Percentiles rank a stretch among this genome's conserved stretches.
Conservation (phyloP, 2,888 invertebrate genomes). For the Polydrusus cervinus region DNA sequence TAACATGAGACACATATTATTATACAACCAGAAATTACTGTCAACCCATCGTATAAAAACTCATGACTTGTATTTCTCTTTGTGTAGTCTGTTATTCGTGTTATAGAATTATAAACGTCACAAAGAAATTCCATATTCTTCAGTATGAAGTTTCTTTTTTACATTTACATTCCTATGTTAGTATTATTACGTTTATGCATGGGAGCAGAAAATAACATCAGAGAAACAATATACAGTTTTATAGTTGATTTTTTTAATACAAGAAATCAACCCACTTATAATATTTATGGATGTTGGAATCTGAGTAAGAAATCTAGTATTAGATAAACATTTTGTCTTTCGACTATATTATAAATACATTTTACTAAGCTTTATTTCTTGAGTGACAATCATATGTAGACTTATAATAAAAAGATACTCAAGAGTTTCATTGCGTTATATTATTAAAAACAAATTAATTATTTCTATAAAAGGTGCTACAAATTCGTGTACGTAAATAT, state of each 20-base stretch:
- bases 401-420: no score
- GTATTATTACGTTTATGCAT: neutral
- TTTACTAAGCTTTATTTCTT: no score
- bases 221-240: neutral
- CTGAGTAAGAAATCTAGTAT: neutral
- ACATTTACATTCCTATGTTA: neutral
- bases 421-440: no score
- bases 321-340: neutral
- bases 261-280: neutral
- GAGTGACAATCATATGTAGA: no score
- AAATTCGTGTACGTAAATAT: no score
- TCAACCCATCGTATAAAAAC: neutral
- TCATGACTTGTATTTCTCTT: no score
- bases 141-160: neutral
- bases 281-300: conserved; percentile 10
- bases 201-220: neutral
- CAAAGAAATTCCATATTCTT: neutral
- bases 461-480: no score
- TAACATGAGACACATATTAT: no score
- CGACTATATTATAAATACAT: no score
- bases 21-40: conserved; percentile 4
- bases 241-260: conserved; percentile 22
- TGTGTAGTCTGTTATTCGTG: no score
- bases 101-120: neutral
- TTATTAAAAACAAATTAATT: no score